Evolutionary conservation across 2,797 vertebrate species (phyloP).

Genomic region (Vultur gryphus): DNA sequence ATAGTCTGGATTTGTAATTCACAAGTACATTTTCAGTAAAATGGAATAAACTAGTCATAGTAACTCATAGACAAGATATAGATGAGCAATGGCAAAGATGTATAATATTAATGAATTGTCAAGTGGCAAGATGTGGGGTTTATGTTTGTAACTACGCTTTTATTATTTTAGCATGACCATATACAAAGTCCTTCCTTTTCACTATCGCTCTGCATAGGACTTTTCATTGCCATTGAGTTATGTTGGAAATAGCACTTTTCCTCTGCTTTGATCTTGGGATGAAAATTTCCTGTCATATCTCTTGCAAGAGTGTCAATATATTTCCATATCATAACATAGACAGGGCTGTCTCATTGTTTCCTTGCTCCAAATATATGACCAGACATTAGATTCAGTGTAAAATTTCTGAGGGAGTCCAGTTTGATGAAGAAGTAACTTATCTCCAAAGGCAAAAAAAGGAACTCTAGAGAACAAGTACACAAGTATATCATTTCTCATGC

Average conservation of each 20-base stretch:
- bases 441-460: not conserved
- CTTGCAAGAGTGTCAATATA: not conserved
- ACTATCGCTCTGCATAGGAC: not conserved
- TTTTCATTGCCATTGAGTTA: not conserved
- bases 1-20: not conserved
- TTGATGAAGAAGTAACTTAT: not conserved
- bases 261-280: not conserved
- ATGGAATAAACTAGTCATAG: not conserved
- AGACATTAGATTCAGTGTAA: not conserved
- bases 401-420: not conserved
- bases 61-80: not conserved
- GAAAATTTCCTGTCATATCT: not conserved
- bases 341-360: not conserved
- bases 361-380: not conserved
- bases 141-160: not conserved
- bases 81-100: not conserved
- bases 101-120: not conserved
- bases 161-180: not conserved
- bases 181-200: not conserved
- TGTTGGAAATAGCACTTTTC: not conserved
- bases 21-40: not conserved
- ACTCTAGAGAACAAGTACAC: not conserved
- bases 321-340: not conserved
- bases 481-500: not conserved
- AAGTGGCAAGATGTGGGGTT: not conserved